phyloP scores from a whole-genome alignment of 2,888 invertebrate species.

The Tenthredo amoena region DNA sequence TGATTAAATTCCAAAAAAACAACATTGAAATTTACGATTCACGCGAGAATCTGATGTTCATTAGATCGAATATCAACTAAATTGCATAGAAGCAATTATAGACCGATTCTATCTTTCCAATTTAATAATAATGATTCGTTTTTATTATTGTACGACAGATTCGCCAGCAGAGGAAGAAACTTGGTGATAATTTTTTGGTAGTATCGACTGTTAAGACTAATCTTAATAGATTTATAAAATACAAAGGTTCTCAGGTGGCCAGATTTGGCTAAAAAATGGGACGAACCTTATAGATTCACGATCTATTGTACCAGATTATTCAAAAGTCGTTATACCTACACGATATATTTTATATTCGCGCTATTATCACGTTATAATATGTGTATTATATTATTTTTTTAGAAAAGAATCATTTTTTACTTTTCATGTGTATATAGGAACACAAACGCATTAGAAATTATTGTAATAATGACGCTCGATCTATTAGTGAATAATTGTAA shows the following conservation, averaged over 20 bases:
- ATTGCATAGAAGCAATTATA: background rate
- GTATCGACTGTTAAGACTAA: conserved; percentile 86
- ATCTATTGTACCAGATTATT: conserved; percentile 1
- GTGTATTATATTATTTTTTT: background rate
- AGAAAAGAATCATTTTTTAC: background rate
- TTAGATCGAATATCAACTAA: background rate
- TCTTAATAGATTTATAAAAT: conserved; percentile 86
- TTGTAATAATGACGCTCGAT: background rate
- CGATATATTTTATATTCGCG: background rate
- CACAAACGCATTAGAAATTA: background rate
- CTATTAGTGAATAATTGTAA: background rate
- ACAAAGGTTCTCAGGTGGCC: conserved; percentile 80
- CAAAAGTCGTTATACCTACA: background rate
- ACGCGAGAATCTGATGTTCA: background rate
- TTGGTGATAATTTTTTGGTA: conserved; percentile 85
- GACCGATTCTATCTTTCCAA: background rate
- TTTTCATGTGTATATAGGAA: conserved; percentile 14
- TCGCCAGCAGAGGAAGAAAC: conserved; percentile 82
- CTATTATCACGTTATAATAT: background rate
- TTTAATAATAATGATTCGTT: conserved; percentile 36
- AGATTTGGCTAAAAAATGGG: conserved; percentile 53
- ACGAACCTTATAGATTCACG: background rate
- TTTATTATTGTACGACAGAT: conserved; percentile 78
- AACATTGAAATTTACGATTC: background rate
- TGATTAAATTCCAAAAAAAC: background rate